These are phyloP conservation scores for Pituophis catenifer DNA, from an alignment of 2,113 vertebrate genomes.

Conservation along the genomic window DNA sequence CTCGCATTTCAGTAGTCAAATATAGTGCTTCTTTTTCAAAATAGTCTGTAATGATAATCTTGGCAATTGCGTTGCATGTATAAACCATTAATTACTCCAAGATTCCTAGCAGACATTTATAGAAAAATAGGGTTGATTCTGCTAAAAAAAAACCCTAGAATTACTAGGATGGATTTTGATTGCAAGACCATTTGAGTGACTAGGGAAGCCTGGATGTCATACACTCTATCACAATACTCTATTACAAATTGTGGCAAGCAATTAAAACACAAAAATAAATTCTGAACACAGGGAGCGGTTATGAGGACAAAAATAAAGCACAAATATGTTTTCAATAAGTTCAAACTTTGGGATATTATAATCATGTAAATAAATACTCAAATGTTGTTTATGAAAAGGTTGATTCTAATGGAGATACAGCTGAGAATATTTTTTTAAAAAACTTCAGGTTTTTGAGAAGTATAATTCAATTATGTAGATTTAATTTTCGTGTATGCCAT, in stretches of 20 bases:
- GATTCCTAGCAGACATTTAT: not conserved
- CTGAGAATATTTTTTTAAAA: not conserved
- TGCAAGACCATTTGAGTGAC: not conserved
- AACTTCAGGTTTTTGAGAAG: not conserved
- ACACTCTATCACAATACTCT: not conserved
- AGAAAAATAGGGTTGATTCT: not conserved
- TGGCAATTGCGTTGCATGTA: not conserved
- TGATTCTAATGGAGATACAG: not conserved
- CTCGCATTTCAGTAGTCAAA: not conserved
- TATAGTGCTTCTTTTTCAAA: not conserved
- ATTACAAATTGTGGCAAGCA: not conserved
- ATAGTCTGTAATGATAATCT: not conserved
- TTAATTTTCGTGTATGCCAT: not conserved
- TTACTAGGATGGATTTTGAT: not conserved
- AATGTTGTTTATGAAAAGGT: not conserved
- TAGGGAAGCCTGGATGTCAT: not conserved
- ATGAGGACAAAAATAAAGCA: not conserved
- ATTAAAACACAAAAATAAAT: not conserved
- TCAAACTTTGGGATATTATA: not conserved
- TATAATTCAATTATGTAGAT: not conserved
- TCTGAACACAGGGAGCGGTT: not conserved
- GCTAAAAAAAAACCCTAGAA: not conserved
- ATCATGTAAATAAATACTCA: not conserved
- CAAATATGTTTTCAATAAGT: not conserved
- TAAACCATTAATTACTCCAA: not conserved